Conservation (phyloP, 2,888 invertebrate species). For the Noctua fimbriata region DNA sequence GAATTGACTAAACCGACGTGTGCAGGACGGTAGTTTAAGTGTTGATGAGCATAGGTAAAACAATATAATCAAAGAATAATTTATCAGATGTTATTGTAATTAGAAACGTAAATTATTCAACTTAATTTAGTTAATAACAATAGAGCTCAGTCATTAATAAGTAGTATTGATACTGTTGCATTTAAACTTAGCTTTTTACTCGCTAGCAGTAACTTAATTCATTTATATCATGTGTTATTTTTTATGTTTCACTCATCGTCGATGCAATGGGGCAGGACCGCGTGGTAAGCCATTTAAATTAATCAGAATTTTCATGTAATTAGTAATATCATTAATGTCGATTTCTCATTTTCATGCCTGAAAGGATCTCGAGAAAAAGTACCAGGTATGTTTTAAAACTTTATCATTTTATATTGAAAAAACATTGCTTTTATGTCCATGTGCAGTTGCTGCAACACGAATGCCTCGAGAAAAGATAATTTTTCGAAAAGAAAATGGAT, state of each 20-base stretch:
- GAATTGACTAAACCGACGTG: not conserved
- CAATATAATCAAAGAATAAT: not conserved
- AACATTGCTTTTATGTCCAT: not conserved
- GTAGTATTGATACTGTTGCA: slow-evolving; percentile 1
- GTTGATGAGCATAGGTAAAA: not conserved
- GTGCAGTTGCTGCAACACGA: not conserved
- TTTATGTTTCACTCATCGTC: slow-evolving; percentile 61
- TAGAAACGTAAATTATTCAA: not conserved
- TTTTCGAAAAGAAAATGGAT: not conserved
- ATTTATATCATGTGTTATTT: slow-evolving; percentile 40
- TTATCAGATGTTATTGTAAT: not conserved
- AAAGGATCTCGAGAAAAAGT: slow-evolving; percentile 88
- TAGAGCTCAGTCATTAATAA: not conserved
- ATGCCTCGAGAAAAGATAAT: not conserved
- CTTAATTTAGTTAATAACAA: not conserved
- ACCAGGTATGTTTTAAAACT: slow-evolving; percentile 79
- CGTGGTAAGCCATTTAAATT: slow-evolving; percentile 53
- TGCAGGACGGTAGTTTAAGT: not conserved
- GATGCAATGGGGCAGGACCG: slow-evolving; percentile 54
- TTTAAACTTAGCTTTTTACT: not conserved
- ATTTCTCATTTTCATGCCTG: slow-evolving; percentile 73
- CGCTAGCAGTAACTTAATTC: slow-evolving; percentile 4
- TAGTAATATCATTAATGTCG: slow-evolving; percentile 57
- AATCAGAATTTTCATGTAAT: slow-evolving; percentile 25
- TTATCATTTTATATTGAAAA: not conserved